Percentiles rank a stretch among this genome's conserved stretches.
Conservation (phyloP, 2,113 vertebrate species). For the Bos javanicus region DNA sequence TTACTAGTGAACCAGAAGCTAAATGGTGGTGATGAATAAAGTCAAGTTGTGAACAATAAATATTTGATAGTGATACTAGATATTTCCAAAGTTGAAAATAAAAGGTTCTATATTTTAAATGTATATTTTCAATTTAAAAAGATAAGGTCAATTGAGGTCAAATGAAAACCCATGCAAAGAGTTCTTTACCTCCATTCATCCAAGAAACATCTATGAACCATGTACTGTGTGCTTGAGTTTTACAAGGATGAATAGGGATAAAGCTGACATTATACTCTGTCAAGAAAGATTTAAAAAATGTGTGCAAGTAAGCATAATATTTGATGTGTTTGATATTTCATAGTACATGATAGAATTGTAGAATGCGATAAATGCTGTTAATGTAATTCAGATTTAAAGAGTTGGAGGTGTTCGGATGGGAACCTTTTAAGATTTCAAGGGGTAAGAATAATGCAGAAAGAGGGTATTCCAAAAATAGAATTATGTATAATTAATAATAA, state of each 20-base stretch:
- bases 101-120: slow-evolving; percentile 1
- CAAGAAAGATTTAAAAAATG: neutral
- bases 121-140: neutral
- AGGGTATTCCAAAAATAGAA: neutral
- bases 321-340: neutral
- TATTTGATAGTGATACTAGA: slow-evolving; percentile 2
- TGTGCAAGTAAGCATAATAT: neutral
- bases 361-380: neutral
- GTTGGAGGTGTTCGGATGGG: neutral
- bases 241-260: neutral
- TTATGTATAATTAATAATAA: neutral
- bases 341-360: neutral
- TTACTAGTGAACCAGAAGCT: neutral
- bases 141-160: neutral
- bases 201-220: slow-evolving; percentile 18
- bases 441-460: neutral
- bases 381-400: neutral
- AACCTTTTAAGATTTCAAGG: neutral
- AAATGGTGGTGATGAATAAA: neutral
- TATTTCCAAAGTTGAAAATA: slow-evolving; percentile 22
- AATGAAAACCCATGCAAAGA: neutral
- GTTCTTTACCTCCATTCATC: neutral
- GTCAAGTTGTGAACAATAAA: neutral
- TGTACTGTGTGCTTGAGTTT: neutral
- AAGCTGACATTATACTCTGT: neutral